Evolutionary conservation across 1,140 invertebrate genomes (phyloP), one percentile per base, ranked within the genome.

Genomic region (Lordiphosa mommai): DNA sequence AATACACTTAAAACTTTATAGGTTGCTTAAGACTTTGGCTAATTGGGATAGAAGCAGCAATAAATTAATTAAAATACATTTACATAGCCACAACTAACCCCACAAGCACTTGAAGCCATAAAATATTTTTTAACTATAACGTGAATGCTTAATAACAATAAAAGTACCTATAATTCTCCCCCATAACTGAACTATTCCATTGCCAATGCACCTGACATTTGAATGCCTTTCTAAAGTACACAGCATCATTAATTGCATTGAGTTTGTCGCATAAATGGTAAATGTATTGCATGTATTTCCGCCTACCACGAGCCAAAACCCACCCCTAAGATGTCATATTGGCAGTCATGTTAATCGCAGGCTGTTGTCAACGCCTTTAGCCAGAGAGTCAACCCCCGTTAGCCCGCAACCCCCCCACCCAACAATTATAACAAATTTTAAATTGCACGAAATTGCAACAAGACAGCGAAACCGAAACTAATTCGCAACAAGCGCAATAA

Each of bases 401-500:
- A 4, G 72, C 74, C 65, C 49, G 23, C n/a, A 16, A 63, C 59
- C 59, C 60, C 58, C 33, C 37, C 57, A 61, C 58, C 33, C 34
- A 49, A 63, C 67, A 73, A 86, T 86, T 82, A 84, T 61, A 68
- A 74, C 68, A 50, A 68, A 77, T 61, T 86, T 76, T 86, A 86
- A 86, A 86, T 86, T 74, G 74, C 82, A 82, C 76, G 69, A 82
- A 73, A 86, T 72, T 72, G 79, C 79, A 80, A 72, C 41, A 72
- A 60, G 55, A 34, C 40, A 49, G 41, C 68, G 73, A 74, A 72
- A 87, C 72, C 84, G 73, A 87, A 87, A 87, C 84, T 87, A 87
- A 87, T 87, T 85, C 61, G 85, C 66, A 79, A 87, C 84, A 87
- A 87, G 70, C 60, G 85, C 73, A 87, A 87, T 87, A 87, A 87